Evolutionary conservation across 2,797 vertebrate species (phyloP).

Genomic region (Crossoptilon crossoptilon): DNA sequence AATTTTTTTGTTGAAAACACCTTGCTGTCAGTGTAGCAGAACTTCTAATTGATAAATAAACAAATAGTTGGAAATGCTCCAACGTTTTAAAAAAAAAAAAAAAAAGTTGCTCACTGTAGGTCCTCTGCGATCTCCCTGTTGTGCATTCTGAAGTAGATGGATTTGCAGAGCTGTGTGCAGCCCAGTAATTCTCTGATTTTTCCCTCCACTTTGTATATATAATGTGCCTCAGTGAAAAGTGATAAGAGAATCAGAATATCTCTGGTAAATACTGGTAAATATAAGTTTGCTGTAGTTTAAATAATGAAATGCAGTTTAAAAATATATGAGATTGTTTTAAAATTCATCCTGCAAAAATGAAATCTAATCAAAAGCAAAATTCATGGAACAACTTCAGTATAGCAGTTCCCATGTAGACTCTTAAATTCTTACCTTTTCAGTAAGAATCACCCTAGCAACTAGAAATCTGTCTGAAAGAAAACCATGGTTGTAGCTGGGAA

Average conservation of each 20-base stretch:
- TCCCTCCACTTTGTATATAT: neutral
- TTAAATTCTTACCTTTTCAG: neutral
- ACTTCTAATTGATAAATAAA: neutral
- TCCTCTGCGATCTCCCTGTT: neutral
- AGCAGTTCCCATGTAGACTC: neutral
- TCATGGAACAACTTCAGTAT: neutral
- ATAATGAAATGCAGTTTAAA: neutral
- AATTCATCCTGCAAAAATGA: neutral
- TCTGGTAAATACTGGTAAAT: neutral
- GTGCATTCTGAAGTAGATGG: neutral
- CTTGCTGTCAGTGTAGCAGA: neutral
- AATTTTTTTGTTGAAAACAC: neutral
- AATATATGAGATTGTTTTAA: neutral
- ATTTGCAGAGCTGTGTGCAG: neutral
- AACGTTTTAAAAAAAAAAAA: neutral
- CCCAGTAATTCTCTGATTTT: neutral
- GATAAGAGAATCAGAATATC: neutral
- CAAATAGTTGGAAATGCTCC: neutral
- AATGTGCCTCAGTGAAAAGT: neutral
- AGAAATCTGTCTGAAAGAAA: neutral
- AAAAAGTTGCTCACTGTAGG: neutral
- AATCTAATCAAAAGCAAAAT: neutral
- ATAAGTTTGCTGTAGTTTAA: neutral
- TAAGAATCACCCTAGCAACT: neutral
- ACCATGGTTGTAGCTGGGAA: neutral